Percentiles rank a stretch among this genome's conserved stretches.
Conservation (phyloP, 2,113 vertebrate genomes). For the Eclectus roratus region DNA sequence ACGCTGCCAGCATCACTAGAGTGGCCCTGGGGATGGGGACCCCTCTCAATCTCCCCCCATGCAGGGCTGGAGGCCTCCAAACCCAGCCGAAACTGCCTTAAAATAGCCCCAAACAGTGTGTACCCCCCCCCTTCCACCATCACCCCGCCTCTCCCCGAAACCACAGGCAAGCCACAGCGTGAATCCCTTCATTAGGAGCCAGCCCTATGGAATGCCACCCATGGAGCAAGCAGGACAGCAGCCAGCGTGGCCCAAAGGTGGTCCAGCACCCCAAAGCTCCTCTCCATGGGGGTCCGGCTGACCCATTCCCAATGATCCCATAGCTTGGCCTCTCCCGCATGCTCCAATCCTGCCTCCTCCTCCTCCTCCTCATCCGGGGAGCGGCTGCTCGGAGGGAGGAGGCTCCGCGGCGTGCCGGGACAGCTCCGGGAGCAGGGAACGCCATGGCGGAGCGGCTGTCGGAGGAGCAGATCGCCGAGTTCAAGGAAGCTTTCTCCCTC, state of each 20-base stretch:
- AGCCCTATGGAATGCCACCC: fast-evolving
- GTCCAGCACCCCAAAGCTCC: neutral
- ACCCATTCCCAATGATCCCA: neutral
- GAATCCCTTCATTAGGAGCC: neutral
- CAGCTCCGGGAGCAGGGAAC: neutral
- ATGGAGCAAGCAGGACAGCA: neutral
- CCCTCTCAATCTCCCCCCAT: neutral
- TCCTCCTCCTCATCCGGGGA: neutral
- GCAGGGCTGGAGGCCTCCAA: neutral
- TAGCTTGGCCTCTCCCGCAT: fast-evolving
- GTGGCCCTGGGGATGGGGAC: neutral
- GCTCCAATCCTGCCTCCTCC: neutral
- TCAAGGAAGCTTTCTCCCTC: constrained; percentile 88
- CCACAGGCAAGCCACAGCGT: neutral
- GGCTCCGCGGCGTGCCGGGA: neutral
- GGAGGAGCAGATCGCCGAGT: constrained; percentile 68
- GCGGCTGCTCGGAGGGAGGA: neutral
- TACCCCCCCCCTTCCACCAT: fast-evolving
- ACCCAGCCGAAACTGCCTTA: neutral
- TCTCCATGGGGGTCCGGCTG: too few relatives aligned
- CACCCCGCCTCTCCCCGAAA: neutral
- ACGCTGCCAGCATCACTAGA: fast-evolving
- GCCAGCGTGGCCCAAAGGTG: neutral
- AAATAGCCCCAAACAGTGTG: neutral
- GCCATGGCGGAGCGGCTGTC: constrained; percentile 48